Percentiles rank a stretch among this genome's conserved stretches.
Evolutionary conservation across 2,797 vertebrate genomes (phyloP).

Genomic region (Danio jaintianensis): DNA sequence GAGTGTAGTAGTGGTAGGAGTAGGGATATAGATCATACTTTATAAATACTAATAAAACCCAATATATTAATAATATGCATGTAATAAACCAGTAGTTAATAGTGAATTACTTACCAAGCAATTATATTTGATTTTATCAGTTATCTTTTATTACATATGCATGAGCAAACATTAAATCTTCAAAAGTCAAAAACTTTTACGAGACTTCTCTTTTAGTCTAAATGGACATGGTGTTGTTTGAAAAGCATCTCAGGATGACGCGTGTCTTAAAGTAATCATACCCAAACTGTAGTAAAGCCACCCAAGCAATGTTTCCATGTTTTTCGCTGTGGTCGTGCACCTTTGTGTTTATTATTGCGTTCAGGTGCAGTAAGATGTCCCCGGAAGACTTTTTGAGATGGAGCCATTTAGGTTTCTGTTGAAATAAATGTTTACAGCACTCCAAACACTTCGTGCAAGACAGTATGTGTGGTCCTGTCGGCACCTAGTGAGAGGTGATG

Average conservation of each 20-base stretch:
- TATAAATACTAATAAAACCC: no score
- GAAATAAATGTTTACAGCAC: conserved; percentile 84
- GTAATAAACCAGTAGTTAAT: no score
- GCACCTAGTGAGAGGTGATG: conserved; percentile 72
- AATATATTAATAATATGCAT: no score
- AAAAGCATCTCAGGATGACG: conserved; percentile 16
- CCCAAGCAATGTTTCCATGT: conserved; percentile 70
- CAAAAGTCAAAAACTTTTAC: neutral
- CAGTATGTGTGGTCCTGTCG: conserved; percentile 83
- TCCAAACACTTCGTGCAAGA: conserved; percentile 79
- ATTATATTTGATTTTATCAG: neutral
- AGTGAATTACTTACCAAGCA: no score
- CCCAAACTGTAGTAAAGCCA: conserved; percentile 44
- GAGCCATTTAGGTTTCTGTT: conserved; percentile 69
- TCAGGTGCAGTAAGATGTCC: conserved; percentile 67
- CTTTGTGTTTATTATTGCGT: conserved; percentile 66
- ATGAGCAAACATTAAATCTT: neutral
- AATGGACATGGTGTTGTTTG: conserved; percentile 18
- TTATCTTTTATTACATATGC: neutral
- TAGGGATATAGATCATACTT: no score
- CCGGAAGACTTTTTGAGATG: conserved; percentile 59
- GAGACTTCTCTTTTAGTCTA: neutral
- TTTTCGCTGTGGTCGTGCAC: conserved; percentile 60
- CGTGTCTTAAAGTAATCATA: conserved; percentile 29
- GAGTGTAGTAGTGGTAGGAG: no score